Conservation (phyloP, 1,140 invertebrate genomes). For the Drosophila subpulchrella region DNA sequence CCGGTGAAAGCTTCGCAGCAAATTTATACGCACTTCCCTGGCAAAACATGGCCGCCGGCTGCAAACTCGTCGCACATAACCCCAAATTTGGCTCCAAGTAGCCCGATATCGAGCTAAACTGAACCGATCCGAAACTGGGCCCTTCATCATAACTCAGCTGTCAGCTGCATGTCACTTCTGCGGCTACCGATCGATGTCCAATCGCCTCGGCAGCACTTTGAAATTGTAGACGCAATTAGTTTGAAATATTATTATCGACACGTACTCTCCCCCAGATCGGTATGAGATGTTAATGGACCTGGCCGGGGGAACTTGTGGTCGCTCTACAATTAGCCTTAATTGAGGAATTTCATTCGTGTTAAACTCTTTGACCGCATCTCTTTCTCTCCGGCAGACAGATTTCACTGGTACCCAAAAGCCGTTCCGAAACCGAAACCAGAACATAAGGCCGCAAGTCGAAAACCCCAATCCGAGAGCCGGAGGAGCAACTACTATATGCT, state of each 20-base stretch:
- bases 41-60: slow-evolving; percentile 72
- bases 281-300: slow-evolving; percentile 23
- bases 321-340: slow-evolving; percentile 78
- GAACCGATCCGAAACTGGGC: background rate
- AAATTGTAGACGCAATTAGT: slow-evolving; percentile 80
- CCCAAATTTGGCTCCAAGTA: slow-evolving; percentile 73
- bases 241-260: slow-evolving; percentile 83
- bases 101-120: slow-evolving; percentile 26
- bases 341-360: slow-evolving; percentile 77
- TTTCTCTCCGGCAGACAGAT: slow-evolving; percentile 41
- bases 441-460: slow-evolving; percentile 9
- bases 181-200: slow-evolving; percentile 71
- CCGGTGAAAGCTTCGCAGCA: slow-evolving; percentile 76
- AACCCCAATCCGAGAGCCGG: slow-evolving; percentile 4
- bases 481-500: slow-evolving; percentile 25
- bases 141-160: slow-evolving; percentile 80
- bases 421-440: slow-evolving; percentile 20
- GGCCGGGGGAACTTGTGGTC: slow-evolving; percentile 31
- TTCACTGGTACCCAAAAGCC: slow-evolving; percentile 40
- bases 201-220: slow-evolving; percentile 59
- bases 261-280: slow-evolving; percentile 58
- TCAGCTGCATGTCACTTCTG: slow-evolving; percentile 84
- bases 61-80: slow-evolving; percentile 47
- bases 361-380: slow-evolving; percentile 80
- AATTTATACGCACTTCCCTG: slow-evolving; percentile 74